Percentiles rank a stretch among this genome's conserved stretches.
These are phyloP conservation scores for Ommatoiulus sabulosus DNA, from an alignment of 2,888 invertebrate genomes.

Conservation along the genomic window DNA sequence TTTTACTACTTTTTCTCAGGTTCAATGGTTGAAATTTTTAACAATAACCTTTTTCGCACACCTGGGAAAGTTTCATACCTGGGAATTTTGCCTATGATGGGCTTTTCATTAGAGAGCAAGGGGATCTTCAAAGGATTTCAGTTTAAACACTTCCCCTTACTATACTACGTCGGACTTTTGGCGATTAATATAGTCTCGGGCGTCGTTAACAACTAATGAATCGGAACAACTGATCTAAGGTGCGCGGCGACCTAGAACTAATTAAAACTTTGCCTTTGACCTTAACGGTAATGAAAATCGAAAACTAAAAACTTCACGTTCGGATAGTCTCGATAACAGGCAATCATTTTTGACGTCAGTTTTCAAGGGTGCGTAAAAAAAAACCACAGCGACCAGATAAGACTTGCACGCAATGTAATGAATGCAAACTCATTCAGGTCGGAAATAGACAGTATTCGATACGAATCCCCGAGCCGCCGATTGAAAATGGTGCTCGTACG, in stretches of 20 bases:
- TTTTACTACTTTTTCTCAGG: no score
- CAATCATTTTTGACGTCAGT: background rate
- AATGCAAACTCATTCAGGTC: background rate
- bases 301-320: background rate
- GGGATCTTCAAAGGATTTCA: no score
- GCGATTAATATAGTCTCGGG: no score
- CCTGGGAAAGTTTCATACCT: no score
- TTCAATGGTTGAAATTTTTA: no score
- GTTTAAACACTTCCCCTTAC: no score
- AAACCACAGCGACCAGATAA: background rate
- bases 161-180: no score
- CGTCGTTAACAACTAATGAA: no score
- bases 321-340: background rate
- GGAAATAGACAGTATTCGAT: background rate
- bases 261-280: background rate
- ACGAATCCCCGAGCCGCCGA: background rate
- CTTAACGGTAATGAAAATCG: background rate
- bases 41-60: no score
- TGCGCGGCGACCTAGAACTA: background rate
- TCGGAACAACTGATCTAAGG: background rate
- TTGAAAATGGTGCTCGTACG: background rate
- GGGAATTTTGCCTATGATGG: no score
- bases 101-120: no score
- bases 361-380: background rate
- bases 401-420: background rate